Conservation (phyloP, 2,888 invertebrate genomes). For the Acanthosepion esculentum region DNA sequence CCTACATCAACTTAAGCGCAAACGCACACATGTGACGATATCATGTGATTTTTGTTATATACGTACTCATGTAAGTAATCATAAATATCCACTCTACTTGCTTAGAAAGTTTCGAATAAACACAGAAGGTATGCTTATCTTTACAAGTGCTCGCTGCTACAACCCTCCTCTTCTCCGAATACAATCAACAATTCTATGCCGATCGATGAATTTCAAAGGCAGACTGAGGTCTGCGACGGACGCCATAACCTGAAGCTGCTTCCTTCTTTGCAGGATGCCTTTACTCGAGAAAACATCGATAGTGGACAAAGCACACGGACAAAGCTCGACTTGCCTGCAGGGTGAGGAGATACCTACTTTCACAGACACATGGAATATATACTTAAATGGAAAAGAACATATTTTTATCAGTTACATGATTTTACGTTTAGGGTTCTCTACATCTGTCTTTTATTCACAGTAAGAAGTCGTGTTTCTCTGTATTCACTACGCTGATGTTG, state of each 20-base stretch:
- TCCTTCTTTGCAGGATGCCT: slow-evolving; percentile 7
- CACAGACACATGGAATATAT: neutral
- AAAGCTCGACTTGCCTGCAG: neutral
- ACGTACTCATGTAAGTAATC: neutral
- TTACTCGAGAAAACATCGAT: neutral
- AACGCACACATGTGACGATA: too few relatives aligned
- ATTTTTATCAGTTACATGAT: neutral
- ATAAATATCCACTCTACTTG: neutral
- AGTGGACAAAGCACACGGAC: neutral
- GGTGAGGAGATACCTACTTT: neutral
- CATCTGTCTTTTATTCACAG: neutral
- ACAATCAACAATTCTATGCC: neutral
- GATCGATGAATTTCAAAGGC: neutral
- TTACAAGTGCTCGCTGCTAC: neutral
- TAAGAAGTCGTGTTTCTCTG: too few relatives aligned
- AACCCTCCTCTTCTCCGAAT: neutral
- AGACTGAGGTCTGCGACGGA: neutral
- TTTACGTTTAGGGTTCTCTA: neutral
- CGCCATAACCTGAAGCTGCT: neutral
- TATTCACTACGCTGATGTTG: too few relatives aligned
- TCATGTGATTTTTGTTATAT: neutral
- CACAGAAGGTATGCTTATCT: neutral
- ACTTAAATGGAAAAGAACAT: neutral
- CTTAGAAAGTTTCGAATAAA: neutral
- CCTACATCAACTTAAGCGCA: too few relatives aligned